phyloP scores from a whole-genome alignment of 1,140 invertebrate species.

The Antheraea pernyi region DNA sequence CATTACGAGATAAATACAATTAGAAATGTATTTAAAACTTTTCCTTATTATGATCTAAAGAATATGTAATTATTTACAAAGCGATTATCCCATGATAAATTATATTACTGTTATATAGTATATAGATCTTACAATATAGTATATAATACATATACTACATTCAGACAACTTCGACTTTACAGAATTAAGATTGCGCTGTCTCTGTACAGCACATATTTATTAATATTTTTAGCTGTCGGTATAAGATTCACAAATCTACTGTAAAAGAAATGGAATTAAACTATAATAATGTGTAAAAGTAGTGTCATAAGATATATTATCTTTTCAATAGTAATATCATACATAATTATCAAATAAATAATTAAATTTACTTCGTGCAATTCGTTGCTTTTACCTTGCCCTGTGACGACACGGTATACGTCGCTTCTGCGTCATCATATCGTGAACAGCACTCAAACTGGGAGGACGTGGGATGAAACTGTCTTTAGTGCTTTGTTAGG shows the following conservation, averaged over 20 bases:
- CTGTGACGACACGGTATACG: slow-evolving; percentile 64
- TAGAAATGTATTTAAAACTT: too few relatives aligned
- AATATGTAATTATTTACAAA: too few relatives aligned
- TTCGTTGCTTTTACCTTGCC: slow-evolving; percentile 32
- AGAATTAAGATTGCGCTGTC: not conserved
- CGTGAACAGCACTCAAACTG: slow-evolving; percentile 66
- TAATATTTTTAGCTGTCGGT: not conserved
- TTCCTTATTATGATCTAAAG: too few relatives aligned
- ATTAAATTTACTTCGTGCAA: slow-evolving; percentile 41
- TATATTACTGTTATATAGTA: too few relatives aligned
- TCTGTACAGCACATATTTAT: not conserved
- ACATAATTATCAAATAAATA: slow-evolving; percentile 8
- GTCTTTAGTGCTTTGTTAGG: slow-evolving; percentile 57
- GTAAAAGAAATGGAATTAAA: not conserved
- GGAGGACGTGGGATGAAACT: slow-evolving; percentile 66
- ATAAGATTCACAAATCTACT: not conserved
- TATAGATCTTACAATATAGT: too few relatives aligned
- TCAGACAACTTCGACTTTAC: too few relatives aligned
- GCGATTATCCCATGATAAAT: too few relatives aligned
- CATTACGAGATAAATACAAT: too few relatives aligned
- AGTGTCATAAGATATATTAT: not conserved
- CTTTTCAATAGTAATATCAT: not conserved
- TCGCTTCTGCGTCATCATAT: slow-evolving; percentile 74
- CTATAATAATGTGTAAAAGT: not conserved
- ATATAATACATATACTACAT: too few relatives aligned